Evolutionary conservation across 2,888 invertebrate genomes (phyloP).

Genomic region (Drosophila neonasuta): DNA sequence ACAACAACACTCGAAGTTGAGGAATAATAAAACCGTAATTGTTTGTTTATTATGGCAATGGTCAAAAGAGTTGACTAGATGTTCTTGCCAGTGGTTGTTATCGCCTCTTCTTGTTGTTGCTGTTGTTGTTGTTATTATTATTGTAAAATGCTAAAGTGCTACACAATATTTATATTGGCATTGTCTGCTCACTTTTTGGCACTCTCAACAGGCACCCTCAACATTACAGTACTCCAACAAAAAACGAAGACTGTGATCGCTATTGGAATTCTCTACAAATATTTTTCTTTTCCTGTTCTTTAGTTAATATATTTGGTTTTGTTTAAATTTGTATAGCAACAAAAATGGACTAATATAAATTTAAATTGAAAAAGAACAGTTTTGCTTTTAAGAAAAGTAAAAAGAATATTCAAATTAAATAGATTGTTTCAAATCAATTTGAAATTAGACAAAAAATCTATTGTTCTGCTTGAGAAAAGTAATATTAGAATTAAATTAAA

Average conservation of each 20-base stretch:
- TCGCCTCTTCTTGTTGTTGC: slow-evolving; percentile 32
- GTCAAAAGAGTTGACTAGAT: slow-evolving; percentile 29
- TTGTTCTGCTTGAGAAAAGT: too few species aligned
- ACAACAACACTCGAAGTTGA: not conserved
- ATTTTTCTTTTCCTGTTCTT: too few species aligned
- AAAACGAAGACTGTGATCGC: not conserved
- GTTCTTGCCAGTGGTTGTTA: slow-evolving; percentile 37
- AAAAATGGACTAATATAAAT: too few species aligned
- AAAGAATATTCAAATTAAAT: too few species aligned
- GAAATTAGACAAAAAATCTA: too few species aligned
- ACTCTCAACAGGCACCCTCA: not conserved
- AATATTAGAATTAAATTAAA: too few species aligned
- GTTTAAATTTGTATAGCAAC: too few species aligned
- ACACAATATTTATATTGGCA: slow-evolving; percentile 66
- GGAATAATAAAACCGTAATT: slow-evolving; percentile 72
- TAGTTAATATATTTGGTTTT: too few species aligned
- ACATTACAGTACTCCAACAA: not conserved
- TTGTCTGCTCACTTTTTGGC: slow-evolving; percentile 46
- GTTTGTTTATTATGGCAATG: slow-evolving; percentile 78
- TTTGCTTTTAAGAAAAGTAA: too few species aligned
- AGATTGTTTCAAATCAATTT: too few species aligned
- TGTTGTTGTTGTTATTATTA: slow-evolving; percentile 52
- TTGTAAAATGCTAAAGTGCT: slow-evolving; percentile 68
- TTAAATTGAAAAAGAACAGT: too few species aligned
- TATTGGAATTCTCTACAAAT: slow-evolving; percentile 11